Evolutionary conservation across 2,888 invertebrate genomes (phyloP), one percentile per base, ranked within the genome.

Genomic region (Pogonocherus hispidulus): DNA sequence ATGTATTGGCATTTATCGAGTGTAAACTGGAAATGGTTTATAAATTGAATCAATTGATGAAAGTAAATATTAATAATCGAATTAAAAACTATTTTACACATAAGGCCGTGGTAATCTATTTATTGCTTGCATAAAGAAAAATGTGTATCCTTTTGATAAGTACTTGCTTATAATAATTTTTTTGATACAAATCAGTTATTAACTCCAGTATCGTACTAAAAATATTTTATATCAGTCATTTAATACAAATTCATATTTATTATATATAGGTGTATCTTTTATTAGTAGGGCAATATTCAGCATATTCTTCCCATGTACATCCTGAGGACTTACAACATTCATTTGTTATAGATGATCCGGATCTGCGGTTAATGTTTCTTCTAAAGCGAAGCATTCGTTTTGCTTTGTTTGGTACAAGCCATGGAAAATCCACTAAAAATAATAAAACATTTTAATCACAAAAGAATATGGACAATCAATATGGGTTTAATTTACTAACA

Each of bases 261-360:
- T 32, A 46, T 66, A n/a, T n/a, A n/a, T 79, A 76, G 11, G 70
- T 74, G 57, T 72, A 72, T 41, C 88, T 82, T 78, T 88, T 88
- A 78, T 90, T 90, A 23, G 88, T 87, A 2, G 90, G 90, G 79
- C 90, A 90, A 81, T 90, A 90, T 81, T 90, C 90, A 4, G 90
- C 90, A 76, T 90, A 90, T 79, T 90, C 90, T 78, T 90, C 90
- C 90, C 90, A 90, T 59, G 89, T 90, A 76, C 90, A 90, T 23
- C 88, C 88, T 2, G 86, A 81, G 46, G 86, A 86, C 74, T 88
- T 88, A 81, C 90, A 90, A 74, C 90, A 90, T 81, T 90, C 90
- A 47, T 87, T 86, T 11, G 90, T 90, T 41, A 90, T 90, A 5
- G 89, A 86, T 49, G 82, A 78, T 35, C 84, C 81, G 19, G 82